Conservation (phyloP, 2,888 invertebrate species). For the Watsonalla binaria region DNA sequence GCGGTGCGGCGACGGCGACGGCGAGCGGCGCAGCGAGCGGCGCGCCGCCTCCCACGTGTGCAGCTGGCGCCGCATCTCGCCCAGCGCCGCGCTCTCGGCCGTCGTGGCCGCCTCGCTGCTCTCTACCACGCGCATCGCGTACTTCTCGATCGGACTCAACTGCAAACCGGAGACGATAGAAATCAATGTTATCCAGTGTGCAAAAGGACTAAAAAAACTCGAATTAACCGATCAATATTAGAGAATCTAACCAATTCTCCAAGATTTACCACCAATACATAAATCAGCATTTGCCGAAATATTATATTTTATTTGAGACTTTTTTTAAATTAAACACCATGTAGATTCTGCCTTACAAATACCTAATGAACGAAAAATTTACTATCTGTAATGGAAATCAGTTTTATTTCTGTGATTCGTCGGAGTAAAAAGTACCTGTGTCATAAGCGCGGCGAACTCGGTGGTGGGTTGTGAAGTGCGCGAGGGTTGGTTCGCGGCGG, state of each 20-base stretch:
- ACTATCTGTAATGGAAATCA: too few species aligned
- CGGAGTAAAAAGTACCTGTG: constrained; percentile 30
- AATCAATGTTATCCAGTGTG: background rate
- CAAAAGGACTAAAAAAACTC: too few species aligned
- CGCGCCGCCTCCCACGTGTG: constrained; percentile 84
- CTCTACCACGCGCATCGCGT: constrained; percentile 96
- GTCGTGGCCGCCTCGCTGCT: constrained; percentile 88
- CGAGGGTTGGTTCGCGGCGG: constrained; percentile 12
- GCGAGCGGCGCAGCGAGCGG: constrained; percentile 55
- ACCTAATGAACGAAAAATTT: too few species aligned
- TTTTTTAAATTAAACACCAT: too few species aligned
- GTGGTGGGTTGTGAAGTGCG: constrained; percentile 17
- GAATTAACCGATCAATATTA: too few species aligned
- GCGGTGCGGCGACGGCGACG: constrained; percentile 29
- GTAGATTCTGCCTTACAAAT: too few species aligned
- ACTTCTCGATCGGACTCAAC: constrained; percentile 96
- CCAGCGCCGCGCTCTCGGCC: constrained; percentile 94
- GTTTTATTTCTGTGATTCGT: too few species aligned
- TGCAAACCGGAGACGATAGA: constrained; percentile 53
- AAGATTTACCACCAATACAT: too few species aligned
- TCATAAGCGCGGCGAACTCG: constrained; percentile 52
- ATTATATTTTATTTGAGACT: too few species aligned
- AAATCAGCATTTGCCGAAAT: too few species aligned
- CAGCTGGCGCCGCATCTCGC: constrained; percentile 87
- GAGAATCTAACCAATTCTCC: too few species aligned